A percentile compares a stretch with the other conserved stretches of the same genome.
These are phyloP conservation scores for Microplitis mediator DNA, from an alignment of 1,140 invertebrate species.

Conservation along the genomic window DNA sequence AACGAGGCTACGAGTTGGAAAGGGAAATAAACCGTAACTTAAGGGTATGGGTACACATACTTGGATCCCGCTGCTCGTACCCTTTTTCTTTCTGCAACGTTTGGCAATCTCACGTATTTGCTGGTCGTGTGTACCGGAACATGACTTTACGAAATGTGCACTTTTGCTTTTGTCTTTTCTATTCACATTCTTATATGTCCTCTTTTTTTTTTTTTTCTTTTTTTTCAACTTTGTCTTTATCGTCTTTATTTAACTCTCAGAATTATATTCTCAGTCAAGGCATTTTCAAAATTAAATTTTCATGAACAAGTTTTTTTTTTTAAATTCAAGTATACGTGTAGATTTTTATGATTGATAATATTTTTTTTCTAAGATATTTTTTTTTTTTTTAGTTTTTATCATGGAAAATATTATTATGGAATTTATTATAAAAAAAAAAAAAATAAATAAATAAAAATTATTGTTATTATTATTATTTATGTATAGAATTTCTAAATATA, in stretches of 20 bases:
- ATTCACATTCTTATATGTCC: not conserved
- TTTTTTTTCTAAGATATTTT: too few species aligned
- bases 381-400: too few species aligned
- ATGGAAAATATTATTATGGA: too few species aligned
- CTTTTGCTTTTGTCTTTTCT: constrained; percentile 1
- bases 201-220: constrained; percentile 9
- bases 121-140: constrained; percentile 12
- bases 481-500: too few species aligned
- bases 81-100: not conserved
- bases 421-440: too few species aligned
- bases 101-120: constrained; percentile 24
- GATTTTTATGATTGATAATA: too few species aligned
- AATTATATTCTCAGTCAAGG: not conserved
- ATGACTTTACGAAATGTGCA: constrained; percentile 21
- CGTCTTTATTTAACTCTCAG: not conserved
- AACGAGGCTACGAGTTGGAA: constrained; percentile 20
- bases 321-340: not conserved
- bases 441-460: too few species aligned
- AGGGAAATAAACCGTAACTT: constrained; percentile 35
- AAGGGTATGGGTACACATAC: constrained; percentile 4
- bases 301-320: not conserved
- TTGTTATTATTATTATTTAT: too few species aligned
- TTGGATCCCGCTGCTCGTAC: not conserved
- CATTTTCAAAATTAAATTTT: constrained; percentile 1
- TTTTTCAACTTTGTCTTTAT: not conserved